Conservation (phyloP, 2,113 vertebrate species). For the Cephalopholis sonnerati region DNA sequence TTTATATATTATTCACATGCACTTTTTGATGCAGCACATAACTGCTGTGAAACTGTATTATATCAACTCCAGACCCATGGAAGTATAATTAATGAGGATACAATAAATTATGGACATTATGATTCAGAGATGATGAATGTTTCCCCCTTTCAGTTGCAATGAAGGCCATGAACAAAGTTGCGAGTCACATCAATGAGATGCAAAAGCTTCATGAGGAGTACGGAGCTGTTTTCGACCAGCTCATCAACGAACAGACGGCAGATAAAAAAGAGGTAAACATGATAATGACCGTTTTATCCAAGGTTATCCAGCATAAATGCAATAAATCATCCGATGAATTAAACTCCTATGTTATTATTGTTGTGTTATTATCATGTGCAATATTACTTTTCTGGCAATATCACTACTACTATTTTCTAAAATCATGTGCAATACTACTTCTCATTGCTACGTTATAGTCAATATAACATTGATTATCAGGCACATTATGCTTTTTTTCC, state of each 20-base stretch:
- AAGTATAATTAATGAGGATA: background rate
- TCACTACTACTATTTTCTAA: too few relatives aligned
- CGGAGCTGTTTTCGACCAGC: conserved; percentile 96
- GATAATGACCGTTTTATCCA: background rate
- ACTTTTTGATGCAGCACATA: background rate
- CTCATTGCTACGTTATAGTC: too few relatives aligned
- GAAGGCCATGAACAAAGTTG: conserved; percentile 99
- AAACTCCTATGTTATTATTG: background rate
- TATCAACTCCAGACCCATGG: background rate
- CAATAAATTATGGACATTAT: too few relatives aligned
- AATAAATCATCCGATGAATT: background rate
- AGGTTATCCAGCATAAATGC: background rate
- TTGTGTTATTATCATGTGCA: too few relatives aligned
- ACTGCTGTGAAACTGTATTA: background rate
- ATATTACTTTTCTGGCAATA: too few relatives aligned
- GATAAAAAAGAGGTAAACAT: conserved; percentile 92
- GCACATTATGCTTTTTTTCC: too few relatives aligned
- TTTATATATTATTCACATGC: background rate
- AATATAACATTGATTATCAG: too few relatives aligned
- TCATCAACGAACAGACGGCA: conserved; percentile 94
- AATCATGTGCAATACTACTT: too few relatives aligned
- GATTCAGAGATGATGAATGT: background rate
- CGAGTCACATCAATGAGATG: conserved; percentile 99
- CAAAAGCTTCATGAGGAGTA: conserved; percentile 99
- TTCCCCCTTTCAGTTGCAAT: conserved; percentile 89